A percentile compares a stretch with the other conserved stretches of the same genome.
phyloP scores from a whole-genome alignment of 2,113 vertebrate species.

The Corvus hawaiiensis region DNA sequence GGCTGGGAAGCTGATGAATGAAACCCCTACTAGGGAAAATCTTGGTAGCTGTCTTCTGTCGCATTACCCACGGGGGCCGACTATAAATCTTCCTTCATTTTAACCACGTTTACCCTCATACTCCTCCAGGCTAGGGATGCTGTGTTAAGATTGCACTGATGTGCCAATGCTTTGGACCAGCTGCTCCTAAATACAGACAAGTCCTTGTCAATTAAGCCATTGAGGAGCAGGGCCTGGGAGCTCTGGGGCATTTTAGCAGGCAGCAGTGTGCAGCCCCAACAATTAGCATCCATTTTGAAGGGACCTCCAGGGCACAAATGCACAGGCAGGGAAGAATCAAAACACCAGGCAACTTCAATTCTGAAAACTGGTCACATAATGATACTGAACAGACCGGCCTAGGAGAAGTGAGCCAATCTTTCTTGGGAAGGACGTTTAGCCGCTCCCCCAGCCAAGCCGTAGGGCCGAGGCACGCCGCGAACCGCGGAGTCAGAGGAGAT shows the following conservation, averaged over 20 bases:
- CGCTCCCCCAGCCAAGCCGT: slow-evolving; percentile 40
- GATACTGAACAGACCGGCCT: slow-evolving; percentile 76
- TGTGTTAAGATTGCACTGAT: slow-evolving; percentile 95
- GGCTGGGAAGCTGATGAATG: slow-evolving; percentile 78
- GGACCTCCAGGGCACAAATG: slow-evolving; percentile 90
- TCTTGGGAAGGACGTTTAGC: slow-evolving; percentile 40
- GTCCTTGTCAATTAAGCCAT: slow-evolving; percentile 99
- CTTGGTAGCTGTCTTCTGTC: slow-evolving; percentile 87
- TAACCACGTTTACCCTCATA: slow-evolving; percentile 87
- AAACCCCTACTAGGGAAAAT: slow-evolving; percentile 81
- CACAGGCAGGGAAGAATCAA: slow-evolving; percentile 81
- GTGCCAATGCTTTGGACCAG: slow-evolving; percentile 94
- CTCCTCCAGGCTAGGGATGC: slow-evolving; percentile 85
- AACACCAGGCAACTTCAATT: slow-evolving; percentile 79
- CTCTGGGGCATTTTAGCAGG: slow-evolving; percentile 86
- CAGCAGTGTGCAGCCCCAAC: slow-evolving; percentile 90
- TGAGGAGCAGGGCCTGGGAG: slow-evolving; percentile 93
- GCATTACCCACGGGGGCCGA: slow-evolving; percentile 87
- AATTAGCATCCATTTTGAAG: slow-evolving; percentile 97
- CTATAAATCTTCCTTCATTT: slow-evolving; percentile 99
- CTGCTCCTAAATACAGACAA: slow-evolving; percentile 99
- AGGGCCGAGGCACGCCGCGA: slow-evolving; percentile 24
- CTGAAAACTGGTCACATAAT: slow-evolving; percentile 75
- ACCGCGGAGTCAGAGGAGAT: slow-evolving; percentile 60
- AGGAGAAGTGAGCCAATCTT: slow-evolving; percentile 73